Percentiles rank a stretch among this genome's conserved stretches.
Evolutionary conservation across 2,113 vertebrate genomes (phyloP).

Genomic region (Marcusenius ussheri): DNA sequence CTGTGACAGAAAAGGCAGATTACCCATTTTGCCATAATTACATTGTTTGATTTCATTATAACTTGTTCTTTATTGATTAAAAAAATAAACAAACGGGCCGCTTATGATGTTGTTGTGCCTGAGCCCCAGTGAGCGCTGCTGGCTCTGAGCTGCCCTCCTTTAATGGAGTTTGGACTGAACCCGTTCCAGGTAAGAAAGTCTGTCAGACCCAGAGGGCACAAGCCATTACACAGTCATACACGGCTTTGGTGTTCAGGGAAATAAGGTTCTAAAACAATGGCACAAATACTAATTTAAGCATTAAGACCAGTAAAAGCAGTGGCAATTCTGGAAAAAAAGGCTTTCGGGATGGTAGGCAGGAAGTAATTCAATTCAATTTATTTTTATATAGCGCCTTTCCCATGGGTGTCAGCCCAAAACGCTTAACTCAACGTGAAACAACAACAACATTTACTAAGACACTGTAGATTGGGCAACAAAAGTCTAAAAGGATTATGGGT

Average conservation of each 20-base stretch:
- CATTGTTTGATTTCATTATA: not conserved
- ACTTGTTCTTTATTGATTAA: not conserved
- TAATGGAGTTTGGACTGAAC: not conserved
- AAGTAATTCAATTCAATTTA: not conserved
- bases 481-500: not conserved
- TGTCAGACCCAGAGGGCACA: not conserved
- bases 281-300: slow-evolving; percentile 1
- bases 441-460: not conserved
- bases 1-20: not conserved
- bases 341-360: not conserved
- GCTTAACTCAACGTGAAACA: not conserved
- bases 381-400: not conserved
- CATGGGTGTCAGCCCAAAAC: not conserved
- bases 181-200: not conserved
- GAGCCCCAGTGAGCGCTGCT: not conserved
- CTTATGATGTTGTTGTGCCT: not conserved
- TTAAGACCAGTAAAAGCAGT: not conserved
- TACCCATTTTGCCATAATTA: not conserved
- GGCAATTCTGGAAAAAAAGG: not conserved
- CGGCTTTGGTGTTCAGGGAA: not conserved
- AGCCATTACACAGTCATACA: not conserved
- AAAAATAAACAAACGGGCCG: not conserved
- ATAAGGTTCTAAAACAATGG: not conserved
- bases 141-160: not conserved
- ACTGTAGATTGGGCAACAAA: not conserved